A percentile compares a stretch with the other conserved stretches of the same genome.
phyloP scores from a whole-genome alignment of 2,888 invertebrate species.

The Tuta absoluta region DNA sequence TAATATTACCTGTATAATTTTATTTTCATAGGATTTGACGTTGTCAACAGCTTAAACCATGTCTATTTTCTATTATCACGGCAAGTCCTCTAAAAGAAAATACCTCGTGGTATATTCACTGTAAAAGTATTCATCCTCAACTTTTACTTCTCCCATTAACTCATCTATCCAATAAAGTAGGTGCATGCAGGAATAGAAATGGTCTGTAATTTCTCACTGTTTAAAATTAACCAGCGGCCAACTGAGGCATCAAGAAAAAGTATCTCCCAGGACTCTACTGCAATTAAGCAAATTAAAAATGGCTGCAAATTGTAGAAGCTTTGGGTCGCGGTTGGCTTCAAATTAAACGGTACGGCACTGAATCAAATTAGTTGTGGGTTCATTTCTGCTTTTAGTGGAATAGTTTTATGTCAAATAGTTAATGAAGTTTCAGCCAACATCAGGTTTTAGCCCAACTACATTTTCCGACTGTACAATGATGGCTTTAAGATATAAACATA shows the following conservation, averaged over 20 bases:
- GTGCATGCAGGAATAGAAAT: background rate
- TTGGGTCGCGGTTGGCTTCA: background rate
- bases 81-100: too few relatives aligned
- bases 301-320: background rate
- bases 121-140: background rate
- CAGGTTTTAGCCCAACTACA: too few relatives aligned
- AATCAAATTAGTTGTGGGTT: background rate
- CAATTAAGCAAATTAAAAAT: conserved; percentile 6
- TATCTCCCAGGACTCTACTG: background rate
- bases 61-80: too few relatives aligned
- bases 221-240: background rate
- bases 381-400: background rate
- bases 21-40: too few relatives aligned
- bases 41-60: too few relatives aligned
- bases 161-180: background rate
- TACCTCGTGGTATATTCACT: background rate
- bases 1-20: too few relatives aligned
- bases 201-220: background rate
- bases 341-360: background rate
- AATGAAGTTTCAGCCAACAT: too few relatives aligned
- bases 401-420: background rate
- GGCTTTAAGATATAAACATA: too few relatives aligned
- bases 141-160: background rate
- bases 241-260: background rate
- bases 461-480: too few relatives aligned